These are phyloP conservation scores for Henicopernis longicauda DNA, from an alignment of 2,113 vertebrate genomes.

Conservation along the genomic window DNA sequence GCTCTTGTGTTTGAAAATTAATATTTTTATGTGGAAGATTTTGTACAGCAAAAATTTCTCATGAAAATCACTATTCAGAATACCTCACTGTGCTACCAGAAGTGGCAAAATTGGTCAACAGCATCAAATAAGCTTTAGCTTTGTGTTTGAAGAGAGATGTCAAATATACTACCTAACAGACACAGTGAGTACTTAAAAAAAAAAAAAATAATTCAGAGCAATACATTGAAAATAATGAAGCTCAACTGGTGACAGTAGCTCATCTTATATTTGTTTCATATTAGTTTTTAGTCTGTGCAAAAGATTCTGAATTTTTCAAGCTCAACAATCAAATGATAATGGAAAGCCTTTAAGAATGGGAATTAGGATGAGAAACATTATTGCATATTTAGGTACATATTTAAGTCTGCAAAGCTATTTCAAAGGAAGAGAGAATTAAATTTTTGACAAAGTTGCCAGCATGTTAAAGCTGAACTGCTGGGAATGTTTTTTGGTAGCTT, in stretches of 20 bases:
- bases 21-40: background rate
- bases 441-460: background rate
- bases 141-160: background rate
- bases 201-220: background rate
- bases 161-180: background rate
- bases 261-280: background rate
- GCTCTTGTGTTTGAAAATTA: background rate
- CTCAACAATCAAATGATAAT: background rate
- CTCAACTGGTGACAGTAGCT: background rate
- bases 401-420: background rate
- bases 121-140: background rate
- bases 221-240: background rate
- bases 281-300: background rate
- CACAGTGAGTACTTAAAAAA: background rate
- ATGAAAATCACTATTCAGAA: background rate
- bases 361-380: background rate
- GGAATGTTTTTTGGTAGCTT: background rate
- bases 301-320: background rate
- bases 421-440: background rate
- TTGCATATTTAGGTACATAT: background rate
- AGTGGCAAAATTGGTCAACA: background rate
- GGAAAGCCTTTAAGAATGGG: background rate
- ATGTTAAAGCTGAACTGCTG: background rate
- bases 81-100: background rate
- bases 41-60: background rate